Percentiles rank a stretch among this genome's conserved stretches.
These are phyloP conservation scores for Panthera leo DNA, from an alignment of 2,113 vertebrate genomes.

Conservation along the genomic window DNA sequence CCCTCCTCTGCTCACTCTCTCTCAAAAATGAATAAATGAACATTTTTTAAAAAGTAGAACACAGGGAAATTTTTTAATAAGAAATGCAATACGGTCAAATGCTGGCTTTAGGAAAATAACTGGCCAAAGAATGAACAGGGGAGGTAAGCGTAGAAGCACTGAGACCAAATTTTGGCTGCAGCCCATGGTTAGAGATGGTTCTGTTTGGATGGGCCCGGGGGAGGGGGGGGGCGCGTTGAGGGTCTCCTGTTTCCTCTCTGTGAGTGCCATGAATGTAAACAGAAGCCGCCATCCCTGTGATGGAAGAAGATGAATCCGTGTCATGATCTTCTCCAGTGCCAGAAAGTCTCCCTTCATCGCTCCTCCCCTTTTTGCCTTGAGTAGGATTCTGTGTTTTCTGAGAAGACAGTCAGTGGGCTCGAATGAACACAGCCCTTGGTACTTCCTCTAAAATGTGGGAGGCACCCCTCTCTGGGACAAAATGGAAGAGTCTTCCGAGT, in stretches of 20 bases:
- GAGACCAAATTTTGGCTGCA: not conserved
- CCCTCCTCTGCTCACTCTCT: too few species aligned
- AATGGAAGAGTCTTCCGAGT: not conserved
- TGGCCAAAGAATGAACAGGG: not conserved
- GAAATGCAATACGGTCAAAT: not conserved
- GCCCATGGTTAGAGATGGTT: not conserved
- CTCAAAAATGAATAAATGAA: too few species aligned
- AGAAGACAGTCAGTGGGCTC: not conserved
- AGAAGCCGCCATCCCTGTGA: not conserved
- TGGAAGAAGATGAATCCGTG: fast-evolving
- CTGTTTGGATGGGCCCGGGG: too few species aligned
- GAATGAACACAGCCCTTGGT: not conserved
- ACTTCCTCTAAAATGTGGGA: not conserved
- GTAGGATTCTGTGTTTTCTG: not conserved
- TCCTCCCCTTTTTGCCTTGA: not conserved
- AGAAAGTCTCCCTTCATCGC: not conserved
- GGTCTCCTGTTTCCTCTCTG: not conserved
- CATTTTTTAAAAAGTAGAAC: not conserved
- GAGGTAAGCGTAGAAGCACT: not conserved
- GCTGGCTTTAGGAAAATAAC: not conserved
- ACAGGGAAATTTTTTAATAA: not conserved
- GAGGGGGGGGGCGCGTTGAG: fast-evolving
- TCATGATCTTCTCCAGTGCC: not conserved
- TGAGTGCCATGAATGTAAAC: not conserved
- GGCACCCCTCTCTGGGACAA: not conserved